Conservation (phyloP, 1,140 invertebrate genomes). For the Lineus longissimus region DNA sequence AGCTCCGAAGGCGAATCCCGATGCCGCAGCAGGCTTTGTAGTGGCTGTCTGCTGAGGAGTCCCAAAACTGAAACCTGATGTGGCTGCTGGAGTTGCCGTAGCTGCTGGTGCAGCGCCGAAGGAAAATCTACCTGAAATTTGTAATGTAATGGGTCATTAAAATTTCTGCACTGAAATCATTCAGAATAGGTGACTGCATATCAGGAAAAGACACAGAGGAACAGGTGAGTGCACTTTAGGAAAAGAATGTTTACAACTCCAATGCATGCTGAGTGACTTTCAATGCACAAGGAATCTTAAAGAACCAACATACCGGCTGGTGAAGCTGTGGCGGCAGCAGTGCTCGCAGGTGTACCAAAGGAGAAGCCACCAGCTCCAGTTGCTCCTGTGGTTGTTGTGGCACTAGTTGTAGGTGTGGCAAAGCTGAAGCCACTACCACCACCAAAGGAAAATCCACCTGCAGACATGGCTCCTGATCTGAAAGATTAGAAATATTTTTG, state of each 20-base stretch:
- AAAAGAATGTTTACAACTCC: constrained; percentile 5
- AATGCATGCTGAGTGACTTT: not conserved
- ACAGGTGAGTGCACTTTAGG: not conserved
- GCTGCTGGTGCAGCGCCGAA: constrained; percentile 31
- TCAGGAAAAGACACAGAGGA: not conserved
- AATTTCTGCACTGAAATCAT: no score
- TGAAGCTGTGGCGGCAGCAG: constrained; percentile 11
- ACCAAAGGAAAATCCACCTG: no score
- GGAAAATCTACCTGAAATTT: constrained; percentile 21
- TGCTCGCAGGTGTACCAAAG: constrained; percentile 20
- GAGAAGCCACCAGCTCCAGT: constrained; percentile 18
- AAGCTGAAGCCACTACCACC: constrained; percentile 17
- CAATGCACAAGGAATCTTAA: not conserved
- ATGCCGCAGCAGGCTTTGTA: not conserved
- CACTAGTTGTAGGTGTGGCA: constrained; percentile 11
- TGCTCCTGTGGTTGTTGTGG: not conserved
- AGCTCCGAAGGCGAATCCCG: not conserved
- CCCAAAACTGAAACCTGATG: constrained; percentile 12
- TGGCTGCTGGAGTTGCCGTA: constrained; percentile 6
- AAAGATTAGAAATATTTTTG: no score
- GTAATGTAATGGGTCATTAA: not conserved
- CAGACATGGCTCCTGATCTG: no score
- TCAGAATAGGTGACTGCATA: not conserved
- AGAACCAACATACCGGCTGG: constrained; percentile 1
- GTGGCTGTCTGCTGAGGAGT: not conserved